Conservation (phyloP, 2,797 vertebrate species). For the Oryzias sinensis region DNA sequence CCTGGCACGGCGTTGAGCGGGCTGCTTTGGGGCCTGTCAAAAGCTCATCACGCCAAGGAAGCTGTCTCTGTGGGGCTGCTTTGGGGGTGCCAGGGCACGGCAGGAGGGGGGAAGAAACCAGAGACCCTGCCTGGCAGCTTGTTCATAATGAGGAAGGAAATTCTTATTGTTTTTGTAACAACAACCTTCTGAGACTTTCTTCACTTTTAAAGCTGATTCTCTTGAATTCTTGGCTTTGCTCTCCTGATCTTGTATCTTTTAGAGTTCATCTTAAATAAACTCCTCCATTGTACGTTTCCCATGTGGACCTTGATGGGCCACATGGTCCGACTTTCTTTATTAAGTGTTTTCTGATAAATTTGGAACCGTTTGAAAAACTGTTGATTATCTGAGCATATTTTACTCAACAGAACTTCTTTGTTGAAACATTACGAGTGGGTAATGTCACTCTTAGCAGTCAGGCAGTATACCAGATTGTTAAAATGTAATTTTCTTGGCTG, state of each 20-base stretch:
- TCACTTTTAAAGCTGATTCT: slow-evolving; percentile 18
- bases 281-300: no score
- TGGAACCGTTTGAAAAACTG: slow-evolving; percentile 16
- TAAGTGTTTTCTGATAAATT: slow-evolving; percentile 13
- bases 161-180: slow-evolving; percentile 79
- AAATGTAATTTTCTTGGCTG: slow-evolving; percentile 65
- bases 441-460: slow-evolving; percentile 57
- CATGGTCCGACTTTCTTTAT: not conserved
- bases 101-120: slow-evolving; percentile 70
- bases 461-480: slow-evolving; percentile 45
- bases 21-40: slow-evolving; percentile 81
- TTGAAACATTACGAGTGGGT: slow-evolving; percentile 35
- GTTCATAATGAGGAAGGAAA: slow-evolving; percentile 78
- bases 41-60: slow-evolving; percentile 83
- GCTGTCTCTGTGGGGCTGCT: slow-evolving; percentile 77
- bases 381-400: slow-evolving; percentile 33
- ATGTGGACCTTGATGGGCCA: no score
- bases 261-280: not conserved
- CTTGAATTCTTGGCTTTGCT: slow-evolving; percentile 17
- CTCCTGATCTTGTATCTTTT: slow-evolving; percentile 24
- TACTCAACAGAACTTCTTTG: slow-evolving; percentile 20
- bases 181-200: slow-evolving; percentile 59
- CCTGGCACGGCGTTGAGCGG: slow-evolving; percentile 80
- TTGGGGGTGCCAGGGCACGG: slow-evolving; percentile 77
- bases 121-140: slow-evolving; percentile 75